Percentiles rank a stretch among this genome's conserved stretches.
These are phyloP conservation scores for Sebastes alutus DNA, from an alignment of 2,797 vertebrate genomes.

Conservation along the genomic window DNA sequence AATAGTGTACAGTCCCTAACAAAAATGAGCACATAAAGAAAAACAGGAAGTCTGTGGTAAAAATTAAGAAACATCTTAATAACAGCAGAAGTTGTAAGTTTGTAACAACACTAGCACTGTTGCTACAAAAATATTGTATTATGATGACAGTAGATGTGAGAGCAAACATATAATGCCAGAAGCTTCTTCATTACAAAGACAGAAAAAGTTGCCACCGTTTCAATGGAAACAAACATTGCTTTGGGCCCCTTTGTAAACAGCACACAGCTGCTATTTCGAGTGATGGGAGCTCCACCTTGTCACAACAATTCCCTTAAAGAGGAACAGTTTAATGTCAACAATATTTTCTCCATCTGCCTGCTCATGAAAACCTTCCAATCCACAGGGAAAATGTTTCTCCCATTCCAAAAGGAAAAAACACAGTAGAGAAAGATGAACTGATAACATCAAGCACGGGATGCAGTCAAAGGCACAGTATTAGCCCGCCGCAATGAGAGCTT, in stretches of 20 bases:
- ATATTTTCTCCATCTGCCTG: conserved; percentile 86
- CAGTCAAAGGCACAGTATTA: conserved; percentile 71
- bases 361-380: conserved; percentile 80
- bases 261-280: conserved; percentile 85
- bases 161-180: conserved; percentile 78
- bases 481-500: conserved; percentile 54
- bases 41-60: background rate
- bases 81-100: conserved; percentile 27
- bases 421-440: conserved; percentile 63
- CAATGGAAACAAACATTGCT: conserved; percentile 85
- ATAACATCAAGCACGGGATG: conserved; percentile 69
- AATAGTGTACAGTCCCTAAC: background rate
- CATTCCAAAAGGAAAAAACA: conserved; percentile 65
- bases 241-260: conserved; percentile 85
- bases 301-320: conserved; percentile 87
- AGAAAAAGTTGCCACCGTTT: conserved; percentile 79
- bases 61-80: conserved; percentile 27
- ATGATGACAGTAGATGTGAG: conserved; percentile 78
- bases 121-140: conserved; percentile 64
- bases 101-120: conserved; percentile 33
- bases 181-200: conserved; percentile 79
- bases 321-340: conserved; percentile 89
- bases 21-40: background rate
- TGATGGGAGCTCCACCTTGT: conserved; percentile 88
- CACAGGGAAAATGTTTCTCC: conserved; percentile 76